These are phyloP conservation scores for Lerista edwardsae DNA, from an alignment of 2,797 vertebrate genomes.

Conservation along the genomic window DNA sequence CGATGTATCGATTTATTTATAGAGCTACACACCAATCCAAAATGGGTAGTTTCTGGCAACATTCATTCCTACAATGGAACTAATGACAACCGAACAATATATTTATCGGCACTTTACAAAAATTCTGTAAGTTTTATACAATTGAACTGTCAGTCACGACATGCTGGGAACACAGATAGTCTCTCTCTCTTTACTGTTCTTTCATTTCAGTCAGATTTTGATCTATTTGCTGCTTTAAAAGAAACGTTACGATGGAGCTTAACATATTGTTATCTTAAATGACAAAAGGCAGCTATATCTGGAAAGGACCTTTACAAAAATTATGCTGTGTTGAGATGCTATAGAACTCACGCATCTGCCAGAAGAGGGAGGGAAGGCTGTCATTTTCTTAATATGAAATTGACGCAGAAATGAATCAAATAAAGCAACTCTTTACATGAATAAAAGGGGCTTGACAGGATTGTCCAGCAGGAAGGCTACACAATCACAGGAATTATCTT, in stretches of 20 bases:
- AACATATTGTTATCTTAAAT: constrained; percentile 33
- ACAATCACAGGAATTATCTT: constrained; percentile 60
- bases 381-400: constrained; percentile 62
- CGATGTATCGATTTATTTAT: background rate
- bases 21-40: background rate
- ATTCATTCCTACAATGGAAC: background rate
- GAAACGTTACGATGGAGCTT: constrained; percentile 4
- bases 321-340: constrained; percentile 45
- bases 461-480: constrained; percentile 59
- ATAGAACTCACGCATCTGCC: constrained; percentile 48
- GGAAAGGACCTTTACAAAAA: constrained; percentile 39
- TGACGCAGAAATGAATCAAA: constrained; percentile 59
- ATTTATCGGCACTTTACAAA: constrained; percentile 9
- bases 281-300: constrained; percentile 37
- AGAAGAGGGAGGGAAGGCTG: constrained; percentile 49
- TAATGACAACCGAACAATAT: background rate
- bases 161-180: background rate
- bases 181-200: background rate
- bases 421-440: constrained; percentile 39
- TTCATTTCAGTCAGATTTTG: constrained; percentile 15
- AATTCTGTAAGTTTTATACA: constrained; percentile 1
- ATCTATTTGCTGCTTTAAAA: constrained; percentile 1
- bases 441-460: constrained; percentile 49
- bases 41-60: background rate
- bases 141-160: constrained; percentile 9